phyloP scores from a whole-genome alignment of 2,113 vertebrate genomes.

The Pyrgilauda ruficollis region DNA sequence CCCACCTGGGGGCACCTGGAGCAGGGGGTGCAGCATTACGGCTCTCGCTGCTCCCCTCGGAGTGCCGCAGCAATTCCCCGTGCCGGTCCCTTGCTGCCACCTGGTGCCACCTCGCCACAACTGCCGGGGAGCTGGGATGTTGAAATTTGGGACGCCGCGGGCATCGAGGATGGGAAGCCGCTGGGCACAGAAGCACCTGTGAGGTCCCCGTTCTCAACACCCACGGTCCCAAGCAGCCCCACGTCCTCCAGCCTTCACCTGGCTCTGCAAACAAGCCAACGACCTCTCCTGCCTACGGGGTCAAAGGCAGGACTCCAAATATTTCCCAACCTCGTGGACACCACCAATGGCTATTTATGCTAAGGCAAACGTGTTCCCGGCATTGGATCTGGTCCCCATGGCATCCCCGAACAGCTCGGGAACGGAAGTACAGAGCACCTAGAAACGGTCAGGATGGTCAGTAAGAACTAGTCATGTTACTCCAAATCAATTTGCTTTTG shows the following conservation, averaged over 20 bases:
- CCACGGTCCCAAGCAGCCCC: background rate
- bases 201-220: background rate
- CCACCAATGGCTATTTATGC: background rate
- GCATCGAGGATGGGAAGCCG: background rate
- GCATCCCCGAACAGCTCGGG: background rate
- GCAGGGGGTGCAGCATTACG: background rate
- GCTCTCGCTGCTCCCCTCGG: background rate
- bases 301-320: constrained; percentile 7
- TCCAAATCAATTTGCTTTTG: background rate
- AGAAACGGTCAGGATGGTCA: background rate
- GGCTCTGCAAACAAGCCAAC: background rate
- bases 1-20: background rate
- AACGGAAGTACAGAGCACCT: background rate
- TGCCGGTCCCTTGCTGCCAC: constrained; percentile 45
- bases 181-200: background rate
- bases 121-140: background rate
- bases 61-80: background rate
- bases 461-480: background rate
- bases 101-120: background rate
- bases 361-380: background rate
- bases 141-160: background rate
- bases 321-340: background rate
- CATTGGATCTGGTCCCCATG: background rate
- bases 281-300: background rate
- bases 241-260: background rate